Base-by-base conservation (phyloP, 2,888 invertebrate genomes). In the Troilus luridus region DNA sequence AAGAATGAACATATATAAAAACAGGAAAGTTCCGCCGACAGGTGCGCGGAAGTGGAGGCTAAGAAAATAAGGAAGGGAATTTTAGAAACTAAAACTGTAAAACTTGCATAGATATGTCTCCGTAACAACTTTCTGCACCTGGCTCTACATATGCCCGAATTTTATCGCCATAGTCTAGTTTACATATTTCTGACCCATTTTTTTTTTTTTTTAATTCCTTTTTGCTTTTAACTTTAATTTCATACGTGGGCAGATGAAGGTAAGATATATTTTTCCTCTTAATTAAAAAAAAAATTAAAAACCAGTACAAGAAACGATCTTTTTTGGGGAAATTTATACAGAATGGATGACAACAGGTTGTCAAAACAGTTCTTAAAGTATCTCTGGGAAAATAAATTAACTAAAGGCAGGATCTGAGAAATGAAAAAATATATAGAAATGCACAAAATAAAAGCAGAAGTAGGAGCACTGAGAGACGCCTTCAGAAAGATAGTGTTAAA, bases 61-160 rank as follows among this genome's bases (percentile, higher is more conserved):
- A 54, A 85, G 85, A 85, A 85, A 85, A 85, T 85, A 85, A 56
- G 85, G 85, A 21, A 85, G 56, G 54, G 56, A 85, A 85, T 85
- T 85, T 85, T 56, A 85, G 85, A 85, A 85, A 85, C 85, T 85
- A 85, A 85, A 85, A 85, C 85, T 56, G 85, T 85, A 85, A 85
- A 85, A 85, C 41, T 54, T 17, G 14, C 41, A 10, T 85, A 85
- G 85, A 19, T 85, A 85, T 21, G 85, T 85, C 9, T 54, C 11
- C 56, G 85, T 56, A 56, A 81, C 41, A 81, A 17, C 19, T 41
- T 41, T 41, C 8, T 54, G 17, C 85, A 85, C 85, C 85, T 85
- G 85, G 21, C 21, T 56, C 54, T 85, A 14, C 85, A 85, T 85
- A 85, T 56, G 56, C 21, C 54, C 85, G 56, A 85, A 85, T 85